These are phyloP conservation scores for Nannospalax galili DNA, from an alignment of 2,113 vertebrate genomes.

Conservation along the genomic window DNA sequence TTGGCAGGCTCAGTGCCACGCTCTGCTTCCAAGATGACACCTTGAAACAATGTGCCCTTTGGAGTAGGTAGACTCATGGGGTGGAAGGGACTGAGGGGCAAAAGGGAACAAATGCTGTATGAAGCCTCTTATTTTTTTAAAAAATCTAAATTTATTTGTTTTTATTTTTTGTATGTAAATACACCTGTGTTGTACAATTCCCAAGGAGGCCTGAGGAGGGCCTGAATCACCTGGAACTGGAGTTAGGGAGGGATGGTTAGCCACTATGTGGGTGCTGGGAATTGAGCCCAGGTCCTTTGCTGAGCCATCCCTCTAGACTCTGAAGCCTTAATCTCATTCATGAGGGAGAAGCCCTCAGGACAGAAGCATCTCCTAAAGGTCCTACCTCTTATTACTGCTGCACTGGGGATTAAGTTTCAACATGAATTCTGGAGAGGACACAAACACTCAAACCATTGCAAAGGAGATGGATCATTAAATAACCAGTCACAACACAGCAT, in stretches of 20 bases:
- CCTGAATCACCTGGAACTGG: no score
- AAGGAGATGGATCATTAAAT: background rate
- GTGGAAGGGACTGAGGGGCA: background rate
- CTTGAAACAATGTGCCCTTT: background rate
- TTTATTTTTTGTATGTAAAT: no score
- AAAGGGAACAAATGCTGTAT: background rate
- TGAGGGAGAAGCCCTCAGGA: no score
- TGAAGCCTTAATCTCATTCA: background rate
- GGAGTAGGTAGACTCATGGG: no score
- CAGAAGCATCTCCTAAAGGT: background rate
- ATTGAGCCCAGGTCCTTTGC: no score
- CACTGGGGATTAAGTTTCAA: background rate
- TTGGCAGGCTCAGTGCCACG: background rate
- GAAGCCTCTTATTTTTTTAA: background rate
- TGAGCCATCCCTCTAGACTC: no score
- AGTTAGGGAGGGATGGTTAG: no score
- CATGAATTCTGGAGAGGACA: background rate
- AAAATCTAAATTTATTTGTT: background rate
- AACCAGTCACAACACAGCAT: background rate
- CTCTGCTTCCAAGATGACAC: background rate
- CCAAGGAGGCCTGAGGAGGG: no score
- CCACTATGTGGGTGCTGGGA: no score
- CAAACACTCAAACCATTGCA: background rate
- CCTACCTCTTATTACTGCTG: background rate
- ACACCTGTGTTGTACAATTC: no score